Percentiles rank a stretch among this genome's conserved stretches.
These are phyloP conservation scores for Petroica traversi DNA, from an alignment of 2,113 vertebrate genomes.

Conservation along the genomic window DNA sequence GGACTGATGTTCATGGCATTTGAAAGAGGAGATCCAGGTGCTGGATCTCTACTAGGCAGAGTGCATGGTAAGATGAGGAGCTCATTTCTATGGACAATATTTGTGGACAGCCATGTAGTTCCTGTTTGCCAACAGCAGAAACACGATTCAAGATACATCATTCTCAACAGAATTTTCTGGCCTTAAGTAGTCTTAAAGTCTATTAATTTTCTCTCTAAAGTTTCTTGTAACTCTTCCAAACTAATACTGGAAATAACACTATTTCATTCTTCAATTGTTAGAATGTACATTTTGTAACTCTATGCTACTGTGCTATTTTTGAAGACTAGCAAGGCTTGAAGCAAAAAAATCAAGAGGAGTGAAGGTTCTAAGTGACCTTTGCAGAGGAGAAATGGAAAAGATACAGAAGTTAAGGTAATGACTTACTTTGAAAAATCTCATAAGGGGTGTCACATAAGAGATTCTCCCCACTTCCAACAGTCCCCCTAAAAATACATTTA, in stretches of 20 bases:
- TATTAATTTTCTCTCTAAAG: background rate
- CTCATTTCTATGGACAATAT: background rate
- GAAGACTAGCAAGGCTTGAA: background rate
- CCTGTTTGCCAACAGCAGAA: background rate
- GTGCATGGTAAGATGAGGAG: background rate
- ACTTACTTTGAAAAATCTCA: background rate
- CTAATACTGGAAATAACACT: background rate
- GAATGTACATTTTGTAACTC: background rate
- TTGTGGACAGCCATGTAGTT: background rate
- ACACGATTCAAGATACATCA: background rate
- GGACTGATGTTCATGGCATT: background rate
- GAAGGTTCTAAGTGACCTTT: background rate
- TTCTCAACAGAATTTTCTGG: background rate
- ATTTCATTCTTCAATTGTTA: background rate
- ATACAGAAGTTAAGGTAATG: background rate
- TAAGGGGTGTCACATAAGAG: background rate
- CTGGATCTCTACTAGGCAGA: background rate
- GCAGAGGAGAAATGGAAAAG: conserved; percentile 10
- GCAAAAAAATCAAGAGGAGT: background rate
- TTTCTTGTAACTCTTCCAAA: background rate
- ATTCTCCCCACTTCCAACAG: background rate
- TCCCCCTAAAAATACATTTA: background rate
- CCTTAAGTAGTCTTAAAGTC: background rate
- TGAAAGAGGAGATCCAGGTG: background rate
- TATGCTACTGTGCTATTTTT: background rate